These are phyloP conservation scores for Zonotrichia leucophrys DNA, from an alignment of 2,113 vertebrate species.

Conservation along the genomic window DNA sequence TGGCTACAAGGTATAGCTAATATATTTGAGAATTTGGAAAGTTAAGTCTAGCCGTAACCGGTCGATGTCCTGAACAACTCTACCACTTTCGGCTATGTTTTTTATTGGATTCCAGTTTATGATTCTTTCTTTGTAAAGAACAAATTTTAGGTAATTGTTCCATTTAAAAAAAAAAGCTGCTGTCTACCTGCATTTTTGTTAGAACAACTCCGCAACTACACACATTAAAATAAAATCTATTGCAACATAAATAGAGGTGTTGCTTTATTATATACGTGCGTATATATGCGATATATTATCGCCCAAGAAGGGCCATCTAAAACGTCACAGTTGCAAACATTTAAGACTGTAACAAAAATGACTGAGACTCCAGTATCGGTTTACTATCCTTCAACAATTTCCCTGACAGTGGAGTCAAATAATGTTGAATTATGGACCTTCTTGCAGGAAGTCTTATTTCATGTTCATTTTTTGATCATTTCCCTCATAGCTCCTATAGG, in stretches of 20 bases:
- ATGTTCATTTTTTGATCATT: slow-evolving; percentile 77
- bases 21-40: neutral
- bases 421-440: slow-evolving; percentile 79
- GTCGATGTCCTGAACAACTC: neutral
- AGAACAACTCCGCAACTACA: neutral
- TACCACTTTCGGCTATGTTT: neutral
- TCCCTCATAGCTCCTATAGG: slow-evolving; percentile 67
- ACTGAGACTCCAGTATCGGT: slow-evolving; percentile 69
- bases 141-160: neutral
- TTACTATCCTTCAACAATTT: slow-evolving; percentile 78
- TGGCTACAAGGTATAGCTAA: neutral
- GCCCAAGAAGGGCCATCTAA: slow-evolving; percentile 55
- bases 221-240: neutral
- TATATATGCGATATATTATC: slow-evolving; percentile 58
- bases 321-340: slow-evolving; percentile 71
- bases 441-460: slow-evolving; percentile 78
- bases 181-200: neutral
- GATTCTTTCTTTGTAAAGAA: slow-evolving; percentile 2
- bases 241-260: slow-evolving; percentile 47
- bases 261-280: slow-evolving; percentile 58
- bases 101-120: neutral
- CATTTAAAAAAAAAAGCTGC: neutral
- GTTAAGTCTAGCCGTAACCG: neutral
- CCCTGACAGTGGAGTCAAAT: slow-evolving; percentile 78
- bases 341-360: slow-evolving; percentile 77